A percentile compares a stretch with the other conserved stretches of the same genome.
phyloP scores from a whole-genome alignment of 1,140 invertebrate genomes.

The Conus betulinus region DNA sequence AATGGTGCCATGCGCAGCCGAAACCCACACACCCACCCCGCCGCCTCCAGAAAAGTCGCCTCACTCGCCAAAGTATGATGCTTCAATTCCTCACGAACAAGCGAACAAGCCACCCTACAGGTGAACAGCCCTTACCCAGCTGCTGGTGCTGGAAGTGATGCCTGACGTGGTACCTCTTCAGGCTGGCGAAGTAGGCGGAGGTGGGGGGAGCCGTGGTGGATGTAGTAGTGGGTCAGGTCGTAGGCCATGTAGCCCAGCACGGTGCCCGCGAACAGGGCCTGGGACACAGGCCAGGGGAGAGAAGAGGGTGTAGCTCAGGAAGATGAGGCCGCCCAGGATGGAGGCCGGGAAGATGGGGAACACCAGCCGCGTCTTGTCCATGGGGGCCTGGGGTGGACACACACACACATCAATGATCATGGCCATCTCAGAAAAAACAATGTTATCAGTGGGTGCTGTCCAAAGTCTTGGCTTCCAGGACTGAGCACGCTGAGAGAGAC shows the following conservation, averaged over 20 bases:
- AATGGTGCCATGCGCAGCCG: no score
- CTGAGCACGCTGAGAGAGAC: no score
- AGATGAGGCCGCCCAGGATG: conserved; percentile 70
- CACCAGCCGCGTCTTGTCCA: conserved; percentile 75
- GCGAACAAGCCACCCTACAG: no score
- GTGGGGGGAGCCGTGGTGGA: conserved; percentile 72
- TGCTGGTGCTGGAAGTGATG: conserved; percentile 69
- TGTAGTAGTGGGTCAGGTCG: conserved; percentile 76
- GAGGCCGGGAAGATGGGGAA: conserved; percentile 76
- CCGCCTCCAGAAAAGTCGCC: no score
- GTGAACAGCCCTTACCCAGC: conserved; percentile 51
- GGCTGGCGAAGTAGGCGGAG: conserved; percentile 57
- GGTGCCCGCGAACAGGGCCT: conserved; percentile 67
- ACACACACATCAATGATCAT: no score
- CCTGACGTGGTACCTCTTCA: conserved; percentile 67
- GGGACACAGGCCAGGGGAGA: conserved; percentile 67
- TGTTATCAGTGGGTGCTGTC: no score
- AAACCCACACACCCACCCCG: no score
- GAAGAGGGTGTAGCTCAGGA: conserved; percentile 61
- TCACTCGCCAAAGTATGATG: no score
- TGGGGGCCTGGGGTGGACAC: conserved; percentile 69
- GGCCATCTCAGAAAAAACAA: no score
- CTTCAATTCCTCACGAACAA: no score
- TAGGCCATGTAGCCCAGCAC: conserved; percentile 60
- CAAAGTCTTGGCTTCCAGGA: no score